Conservation (phyloP, 2,797 vertebrate genomes). For the Amblyraja radiata region DNA sequence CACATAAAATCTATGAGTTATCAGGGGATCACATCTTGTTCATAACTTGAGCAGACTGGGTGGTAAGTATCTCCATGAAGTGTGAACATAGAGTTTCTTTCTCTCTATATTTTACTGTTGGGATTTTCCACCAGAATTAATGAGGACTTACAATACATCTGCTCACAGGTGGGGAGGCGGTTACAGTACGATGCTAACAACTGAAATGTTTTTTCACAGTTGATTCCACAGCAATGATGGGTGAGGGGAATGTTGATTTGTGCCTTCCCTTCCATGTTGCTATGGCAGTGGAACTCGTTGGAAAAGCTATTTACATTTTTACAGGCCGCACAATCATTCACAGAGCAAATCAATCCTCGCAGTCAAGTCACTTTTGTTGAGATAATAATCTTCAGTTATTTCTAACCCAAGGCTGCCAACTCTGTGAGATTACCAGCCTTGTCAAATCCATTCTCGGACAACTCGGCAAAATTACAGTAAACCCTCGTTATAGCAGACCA, state of each 20-base stretch:
- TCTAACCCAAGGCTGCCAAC: not conserved
- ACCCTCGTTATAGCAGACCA: not conserved
- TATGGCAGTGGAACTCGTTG: not conserved
- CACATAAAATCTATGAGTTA: not conserved
- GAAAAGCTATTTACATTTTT: not conserved
- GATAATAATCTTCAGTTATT: not conserved
- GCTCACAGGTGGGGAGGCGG: not conserved
- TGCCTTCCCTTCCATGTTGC: not conserved
- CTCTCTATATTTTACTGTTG: not conserved
- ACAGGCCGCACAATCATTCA: not conserved
- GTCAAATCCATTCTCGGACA: not conserved
- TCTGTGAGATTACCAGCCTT: not conserved
- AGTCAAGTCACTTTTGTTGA: not conserved
- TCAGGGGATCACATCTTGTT: not conserved
- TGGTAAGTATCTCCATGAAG: not conserved
- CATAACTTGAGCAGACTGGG: not conserved
- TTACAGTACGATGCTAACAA: not conserved
- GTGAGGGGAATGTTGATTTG: not conserved
- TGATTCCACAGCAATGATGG: not conserved
- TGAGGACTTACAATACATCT: not conserved
- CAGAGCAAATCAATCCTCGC: not conserved
- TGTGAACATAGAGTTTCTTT: not conserved
- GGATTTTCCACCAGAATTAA: not conserved
- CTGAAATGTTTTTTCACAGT: constrained; percentile 13
- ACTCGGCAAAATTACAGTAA: not conserved